phyloP scores from a whole-genome alignment of 2,888 invertebrate species.

The Lithosia quadra region DNA sequence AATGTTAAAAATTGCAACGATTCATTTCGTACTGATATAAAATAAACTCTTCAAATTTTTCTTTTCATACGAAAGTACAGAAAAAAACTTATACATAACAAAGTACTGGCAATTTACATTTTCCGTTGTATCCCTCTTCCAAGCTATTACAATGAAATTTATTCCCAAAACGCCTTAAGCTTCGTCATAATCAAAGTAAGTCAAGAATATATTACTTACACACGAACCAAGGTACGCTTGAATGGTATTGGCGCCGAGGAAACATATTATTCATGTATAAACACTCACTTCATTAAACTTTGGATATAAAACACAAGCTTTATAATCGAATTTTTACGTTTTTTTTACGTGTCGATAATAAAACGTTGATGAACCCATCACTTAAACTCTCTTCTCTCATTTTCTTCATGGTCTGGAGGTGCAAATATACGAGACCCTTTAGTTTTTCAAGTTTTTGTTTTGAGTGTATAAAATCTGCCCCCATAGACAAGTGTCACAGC shows the following conservation, averaged over 20 bases:
- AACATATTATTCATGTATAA: constrained; percentile 9
- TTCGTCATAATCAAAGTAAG: not conserved
- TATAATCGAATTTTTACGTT: constrained; percentile 9
- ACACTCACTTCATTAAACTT: constrained; percentile 18
- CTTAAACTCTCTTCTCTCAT: not conserved
- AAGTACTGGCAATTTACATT: not conserved
- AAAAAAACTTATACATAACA: not conserved
- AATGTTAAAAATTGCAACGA: not conserved
- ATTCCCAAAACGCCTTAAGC: not conserved
- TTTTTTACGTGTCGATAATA: not conserved
- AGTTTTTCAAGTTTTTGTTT: not conserved
- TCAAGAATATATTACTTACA: not conserved
- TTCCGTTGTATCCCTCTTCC: not conserved
- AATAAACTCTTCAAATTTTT: not conserved
- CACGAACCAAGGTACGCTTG: not conserved
- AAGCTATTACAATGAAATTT: not conserved
- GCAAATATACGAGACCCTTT: not conserved
- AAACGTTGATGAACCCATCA: constrained; percentile 2
- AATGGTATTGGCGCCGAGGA: not conserved
- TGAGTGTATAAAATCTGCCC: not conserved
- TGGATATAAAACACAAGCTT: constrained; percentile 15
- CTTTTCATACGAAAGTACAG: not conserved
- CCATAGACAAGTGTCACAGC: too few relatives aligned
- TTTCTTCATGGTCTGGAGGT: not conserved
- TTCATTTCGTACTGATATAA: not conserved